Percentiles rank a stretch among this genome's conserved stretches.
These are phyloP conservation scores for Aegotheles bennettii DNA, from an alignment of 2,113 vertebrate genomes.

Conservation along the genomic window DNA sequence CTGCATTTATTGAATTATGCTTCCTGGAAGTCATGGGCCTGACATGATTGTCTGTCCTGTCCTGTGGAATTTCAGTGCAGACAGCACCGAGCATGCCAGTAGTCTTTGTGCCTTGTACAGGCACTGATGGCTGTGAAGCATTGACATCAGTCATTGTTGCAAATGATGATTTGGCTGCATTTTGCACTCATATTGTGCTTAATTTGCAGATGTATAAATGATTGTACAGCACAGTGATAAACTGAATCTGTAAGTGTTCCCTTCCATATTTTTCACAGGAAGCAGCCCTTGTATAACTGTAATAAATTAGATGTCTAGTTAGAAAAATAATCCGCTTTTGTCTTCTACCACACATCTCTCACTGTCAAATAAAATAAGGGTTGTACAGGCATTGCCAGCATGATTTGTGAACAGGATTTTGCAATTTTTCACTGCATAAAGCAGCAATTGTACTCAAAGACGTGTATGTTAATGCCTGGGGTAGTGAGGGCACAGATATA, in stretches of 20 bases:
- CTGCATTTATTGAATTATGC: neutral
- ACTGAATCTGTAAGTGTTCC: neutral
- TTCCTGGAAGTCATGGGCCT: neutral
- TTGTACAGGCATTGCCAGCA: neutral
- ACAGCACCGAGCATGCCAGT: neutral
- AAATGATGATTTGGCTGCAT: neutral
- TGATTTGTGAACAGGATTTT: conserved; percentile 2
- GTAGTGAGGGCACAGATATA: neutral
- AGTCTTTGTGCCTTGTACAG: neutral
- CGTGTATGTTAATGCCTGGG: neutral
- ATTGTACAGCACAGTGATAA: neutral
- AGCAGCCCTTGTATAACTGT: neutral
- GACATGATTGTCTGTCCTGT: neutral
- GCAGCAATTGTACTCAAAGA: neutral
- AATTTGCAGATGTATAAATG: conserved; percentile 9
- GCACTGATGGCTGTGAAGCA: neutral
- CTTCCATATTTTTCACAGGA: neutral
- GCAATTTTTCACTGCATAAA: neutral
- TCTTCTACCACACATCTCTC: neutral
- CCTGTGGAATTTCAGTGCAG: neutral
- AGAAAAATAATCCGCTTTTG: neutral
- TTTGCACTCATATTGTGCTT: neutral
- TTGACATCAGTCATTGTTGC: neutral
- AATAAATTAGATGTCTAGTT: conserved; percentile 17
- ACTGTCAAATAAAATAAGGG: neutral